Conservation (phyloP, 2,888 invertebrate genomes). For the Ligdia adustata region DNA sequence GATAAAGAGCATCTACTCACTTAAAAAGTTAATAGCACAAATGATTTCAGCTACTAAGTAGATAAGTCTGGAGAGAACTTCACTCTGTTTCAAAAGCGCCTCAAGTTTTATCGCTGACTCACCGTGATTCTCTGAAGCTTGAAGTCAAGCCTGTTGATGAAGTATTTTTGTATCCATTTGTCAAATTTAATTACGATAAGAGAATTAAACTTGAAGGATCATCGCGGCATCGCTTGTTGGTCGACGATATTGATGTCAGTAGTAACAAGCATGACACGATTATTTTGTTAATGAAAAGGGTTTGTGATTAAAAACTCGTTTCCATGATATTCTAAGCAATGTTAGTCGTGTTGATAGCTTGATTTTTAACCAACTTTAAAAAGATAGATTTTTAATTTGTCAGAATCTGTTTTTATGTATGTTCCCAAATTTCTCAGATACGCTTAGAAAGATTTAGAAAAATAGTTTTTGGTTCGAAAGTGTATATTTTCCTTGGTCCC, state of each 20-base stretch:
- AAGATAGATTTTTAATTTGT: background rate
- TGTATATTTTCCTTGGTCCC: too few relatives aligned
- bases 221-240: constrained; percentile 34
- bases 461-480: too few relatives aligned
- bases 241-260: constrained; percentile 29
- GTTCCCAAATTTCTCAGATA: too few relatives aligned
- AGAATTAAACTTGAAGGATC: constrained; percentile 47
- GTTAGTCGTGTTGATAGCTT: too few relatives aligned
- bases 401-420: too few relatives aligned
- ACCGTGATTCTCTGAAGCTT: constrained; percentile 50
- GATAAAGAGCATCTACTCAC: constrained; percentile 21
- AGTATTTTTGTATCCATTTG: constrained; percentile 57
- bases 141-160: constrained; percentile 54
- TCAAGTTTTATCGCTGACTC: constrained; percentile 52
- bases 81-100: constrained; percentile 36
- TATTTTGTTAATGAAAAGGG: constrained; percentile 14
- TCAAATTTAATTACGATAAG: constrained; percentile 64
- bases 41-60: constrained; percentile 28
- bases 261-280: constrained; percentile 19
- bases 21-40: constrained; percentile 28
- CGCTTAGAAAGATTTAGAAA: too few relatives aligned
- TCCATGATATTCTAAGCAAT: background rate
- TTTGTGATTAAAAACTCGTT: constrained; percentile 9
- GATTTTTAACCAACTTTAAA: too few relatives aligned
- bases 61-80: constrained; percentile 27